These are phyloP conservation scores for Daubentonia madagascariensis DNA, from an alignment of 2,113 vertebrate species.

Conservation along the genomic window DNA sequence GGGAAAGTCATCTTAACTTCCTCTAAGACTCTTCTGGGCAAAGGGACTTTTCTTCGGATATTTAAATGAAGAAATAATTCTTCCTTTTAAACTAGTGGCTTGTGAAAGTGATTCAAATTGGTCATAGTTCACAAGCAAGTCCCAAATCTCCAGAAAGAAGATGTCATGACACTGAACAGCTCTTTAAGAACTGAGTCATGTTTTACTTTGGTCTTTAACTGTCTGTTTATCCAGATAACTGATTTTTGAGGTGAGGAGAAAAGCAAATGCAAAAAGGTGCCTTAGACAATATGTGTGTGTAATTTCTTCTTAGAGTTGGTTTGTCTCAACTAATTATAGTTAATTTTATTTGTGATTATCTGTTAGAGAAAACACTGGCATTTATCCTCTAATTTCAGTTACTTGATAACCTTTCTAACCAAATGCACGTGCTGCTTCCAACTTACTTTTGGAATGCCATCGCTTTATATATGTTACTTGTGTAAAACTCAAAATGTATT, in stretches of 20 bases:
- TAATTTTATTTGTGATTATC: conserved; percentile 36
- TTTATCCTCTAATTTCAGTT: conserved; percentile 4
- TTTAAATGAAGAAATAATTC: conserved; percentile 24
- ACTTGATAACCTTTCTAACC: conserved; percentile 9
- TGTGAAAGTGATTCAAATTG: conserved; percentile 19
- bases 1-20: neutral
- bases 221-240: neutral
- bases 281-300: neutral
- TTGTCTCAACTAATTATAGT: neutral
- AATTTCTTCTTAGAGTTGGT: neutral
- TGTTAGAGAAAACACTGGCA: neutral
- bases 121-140: neutral
- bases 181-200: neutral
- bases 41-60: conserved; percentile 9
- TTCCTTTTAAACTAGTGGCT: conserved; percentile 1
- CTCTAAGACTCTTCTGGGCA: neutral
- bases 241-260: conserved; percentile 17
- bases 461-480: neutral
- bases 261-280: neutral
- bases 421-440: neutral
- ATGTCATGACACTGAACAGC: neutral
- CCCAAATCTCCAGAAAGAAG: neutral
- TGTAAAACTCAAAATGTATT: conserved; percentile 31
- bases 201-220: conserved; percentile 9
- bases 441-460: conserved; percentile 5